phyloP scores from a whole-genome alignment of 2,888 invertebrate species.

The Nyleta sp. region DNA sequence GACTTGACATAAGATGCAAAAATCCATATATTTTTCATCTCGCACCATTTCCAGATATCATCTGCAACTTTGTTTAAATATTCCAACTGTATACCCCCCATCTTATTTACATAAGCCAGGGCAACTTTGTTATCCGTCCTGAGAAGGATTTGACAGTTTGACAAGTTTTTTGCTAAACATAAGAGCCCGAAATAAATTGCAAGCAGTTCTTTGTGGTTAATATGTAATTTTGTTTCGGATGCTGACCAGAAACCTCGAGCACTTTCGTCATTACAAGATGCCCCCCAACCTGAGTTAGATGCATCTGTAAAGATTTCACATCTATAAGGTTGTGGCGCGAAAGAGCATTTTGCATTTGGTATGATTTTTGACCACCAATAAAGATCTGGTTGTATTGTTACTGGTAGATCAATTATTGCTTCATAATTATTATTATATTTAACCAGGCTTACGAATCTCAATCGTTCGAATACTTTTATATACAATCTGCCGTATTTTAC shows the following conservation, averaged over 20 bases:
- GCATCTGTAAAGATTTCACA: slow-evolving; percentile 33
- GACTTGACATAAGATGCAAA: neutral
- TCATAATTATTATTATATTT: neutral
- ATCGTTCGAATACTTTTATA: neutral
- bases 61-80: neutral
- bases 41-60: too few species aligned
- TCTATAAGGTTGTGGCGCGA: too few species aligned
- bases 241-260: slow-evolving; percentile 40
- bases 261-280: slow-evolving; percentile 18
- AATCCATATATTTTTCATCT: neutral
- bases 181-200: neutral
- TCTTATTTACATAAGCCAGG: neutral
- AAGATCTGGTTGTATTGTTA: too few species aligned
- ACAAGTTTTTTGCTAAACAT: neutral
- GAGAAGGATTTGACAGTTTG: slow-evolving; percentile 1
- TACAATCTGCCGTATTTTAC: neutral
- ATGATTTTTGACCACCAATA: too few species aligned
- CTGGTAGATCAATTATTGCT: neutral
- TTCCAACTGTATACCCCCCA: slow-evolving; percentile 5
- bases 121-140: neutral
- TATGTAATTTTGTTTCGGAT: slow-evolving; percentile 20
- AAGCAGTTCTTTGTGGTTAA: slow-evolving; percentile 8
- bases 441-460: neutral
- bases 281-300: slow-evolving; percentile 31
- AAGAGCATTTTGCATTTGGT: too few species aligned